These are phyloP conservation scores for Globodera ellingtonae DNA, from an alignment of 1,140 invertebrate species.

Conservation along the genomic window DNA sequence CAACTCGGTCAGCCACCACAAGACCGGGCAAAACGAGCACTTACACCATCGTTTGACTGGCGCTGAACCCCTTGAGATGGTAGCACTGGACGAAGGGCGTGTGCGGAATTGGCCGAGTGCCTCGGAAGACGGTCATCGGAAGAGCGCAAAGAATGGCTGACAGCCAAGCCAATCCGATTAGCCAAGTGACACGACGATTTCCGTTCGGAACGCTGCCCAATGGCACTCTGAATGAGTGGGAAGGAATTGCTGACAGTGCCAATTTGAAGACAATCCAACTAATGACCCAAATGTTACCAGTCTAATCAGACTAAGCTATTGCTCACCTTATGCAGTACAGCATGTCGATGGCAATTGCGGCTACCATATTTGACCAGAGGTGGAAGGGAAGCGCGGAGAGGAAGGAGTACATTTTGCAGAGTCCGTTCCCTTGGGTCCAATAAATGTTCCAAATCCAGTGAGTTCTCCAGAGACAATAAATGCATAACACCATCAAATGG, in stretches of 20 bases:
- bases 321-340: slow-evolving; percentile 56
- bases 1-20: no score
- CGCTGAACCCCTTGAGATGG: slow-evolving; percentile 31
- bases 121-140: slow-evolving; percentile 36
- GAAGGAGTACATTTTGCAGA: slow-evolving; percentile 58
- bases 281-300: no score
- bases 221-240: slow-evolving; percentile 22
- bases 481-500: slow-evolving; percentile 56
- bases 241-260: neutral
- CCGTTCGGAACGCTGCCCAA: slow-evolving; percentile 42
- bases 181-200: slow-evolving; percentile 41
- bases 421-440: slow-evolving; percentile 55
- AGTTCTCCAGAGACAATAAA: slow-evolving; percentile 60
- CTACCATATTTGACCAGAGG: slow-evolving; percentile 61
- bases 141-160: slow-evolving; percentile 32
- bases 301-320: no score
- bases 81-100: slow-evolving; percentile 45
- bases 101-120: slow-evolving; percentile 35
- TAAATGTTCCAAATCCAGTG: slow-evolving; percentile 59
- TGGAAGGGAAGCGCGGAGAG: slow-evolving; percentile 55
- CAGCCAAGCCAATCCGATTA: slow-evolving; percentile 42
- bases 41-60: slow-evolving; percentile 35
- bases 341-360: slow-evolving; percentile 62
- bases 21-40: neutral
- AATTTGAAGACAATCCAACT: no score